Percentiles rank a stretch among this genome's conserved stretches.
Evolutionary conservation across 2,113 vertebrate species (phyloP).

Genomic region (Chauna torquata): DNA sequence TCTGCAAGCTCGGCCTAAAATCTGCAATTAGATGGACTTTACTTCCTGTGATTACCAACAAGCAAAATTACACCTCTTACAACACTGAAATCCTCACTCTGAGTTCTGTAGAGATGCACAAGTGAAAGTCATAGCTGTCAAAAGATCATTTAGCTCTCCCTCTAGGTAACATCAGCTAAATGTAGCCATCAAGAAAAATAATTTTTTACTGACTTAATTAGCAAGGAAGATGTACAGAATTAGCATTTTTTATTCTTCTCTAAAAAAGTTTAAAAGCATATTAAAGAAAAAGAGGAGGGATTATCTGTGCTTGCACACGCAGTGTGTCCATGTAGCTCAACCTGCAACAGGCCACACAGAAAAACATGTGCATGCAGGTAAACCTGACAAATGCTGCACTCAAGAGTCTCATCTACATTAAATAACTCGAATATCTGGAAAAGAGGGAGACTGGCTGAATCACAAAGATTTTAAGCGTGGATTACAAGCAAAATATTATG

Average conservation of each 20-base stretch:
- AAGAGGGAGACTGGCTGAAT: not conserved
- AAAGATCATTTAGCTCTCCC: not conserved
- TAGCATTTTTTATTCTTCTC: not conserved
- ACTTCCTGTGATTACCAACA: not conserved
- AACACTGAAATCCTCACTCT: not conserved
- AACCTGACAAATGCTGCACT: not conserved
- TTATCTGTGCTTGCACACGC: accelerated
- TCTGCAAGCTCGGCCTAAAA: not conserved
- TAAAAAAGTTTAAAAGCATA: not conserved
- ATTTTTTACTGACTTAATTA: not conserved
- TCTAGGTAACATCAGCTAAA: not conserved
- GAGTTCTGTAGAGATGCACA: not conserved
- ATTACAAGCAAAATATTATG: not conserved
- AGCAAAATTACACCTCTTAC: not conserved
- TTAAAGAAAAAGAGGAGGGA: not conserved
- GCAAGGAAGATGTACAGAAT: not conserved
- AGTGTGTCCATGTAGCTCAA: not conserved
- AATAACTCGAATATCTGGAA: not conserved
- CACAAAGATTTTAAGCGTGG: not conserved
- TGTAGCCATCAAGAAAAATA: not conserved
- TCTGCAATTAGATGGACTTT: not conserved
- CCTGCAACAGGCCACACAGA: not conserved
- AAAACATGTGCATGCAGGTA: accelerated
- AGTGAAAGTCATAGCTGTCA: not conserved
- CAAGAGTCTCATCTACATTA: not conserved